These are phyloP conservation scores for Harpagifer antarcticus DNA, from an alignment of 2,797 vertebrate genomes.

Conservation along the genomic window DNA sequence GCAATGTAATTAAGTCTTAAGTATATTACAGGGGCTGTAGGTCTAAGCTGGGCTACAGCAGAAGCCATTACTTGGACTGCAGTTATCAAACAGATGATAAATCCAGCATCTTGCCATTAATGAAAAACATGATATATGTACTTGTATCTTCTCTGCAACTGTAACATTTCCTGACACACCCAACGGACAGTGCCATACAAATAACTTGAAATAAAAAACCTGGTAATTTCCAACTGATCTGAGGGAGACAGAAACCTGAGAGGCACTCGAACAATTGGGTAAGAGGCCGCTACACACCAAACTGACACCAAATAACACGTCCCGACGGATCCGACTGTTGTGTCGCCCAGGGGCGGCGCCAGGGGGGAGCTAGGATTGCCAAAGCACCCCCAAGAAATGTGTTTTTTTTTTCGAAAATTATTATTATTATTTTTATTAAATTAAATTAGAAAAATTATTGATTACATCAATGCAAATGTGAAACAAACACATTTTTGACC, in stretches of 20 bases:
- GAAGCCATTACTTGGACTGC: constrained; percentile 13
- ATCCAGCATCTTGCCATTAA: background rate
- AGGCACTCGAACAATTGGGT: constrained; percentile 29
- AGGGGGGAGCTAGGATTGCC: too few relatives aligned
- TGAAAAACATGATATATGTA: background rate
- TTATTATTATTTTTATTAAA: too few relatives aligned
- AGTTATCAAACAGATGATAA: background rate
- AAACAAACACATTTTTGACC: too few relatives aligned
- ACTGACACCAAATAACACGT: too few relatives aligned
- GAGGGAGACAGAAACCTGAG: constrained; percentile 13
- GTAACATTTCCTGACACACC: background rate
- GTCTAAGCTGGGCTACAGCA: background rate
- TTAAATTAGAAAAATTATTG: too few relatives aligned
- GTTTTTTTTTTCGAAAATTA: too few relatives aligned
- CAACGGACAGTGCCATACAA: background rate
- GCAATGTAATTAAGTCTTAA: constrained; percentile 12
- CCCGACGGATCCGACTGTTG: too few relatives aligned
- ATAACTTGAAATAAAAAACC: background rate
- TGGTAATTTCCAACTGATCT: constrained; percentile 9
- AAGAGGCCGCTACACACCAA: too few relatives aligned
- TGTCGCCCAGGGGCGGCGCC: too few relatives aligned
- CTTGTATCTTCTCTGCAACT: background rate
- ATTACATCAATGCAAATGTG: too few relatives aligned
- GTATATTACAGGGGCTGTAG: constrained; percentile 5
- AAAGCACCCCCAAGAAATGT: too few relatives aligned